Base-by-base conservation (phyloP, 2,113 vertebrate species). In the Epinephelus cyanopodus region DNA sequence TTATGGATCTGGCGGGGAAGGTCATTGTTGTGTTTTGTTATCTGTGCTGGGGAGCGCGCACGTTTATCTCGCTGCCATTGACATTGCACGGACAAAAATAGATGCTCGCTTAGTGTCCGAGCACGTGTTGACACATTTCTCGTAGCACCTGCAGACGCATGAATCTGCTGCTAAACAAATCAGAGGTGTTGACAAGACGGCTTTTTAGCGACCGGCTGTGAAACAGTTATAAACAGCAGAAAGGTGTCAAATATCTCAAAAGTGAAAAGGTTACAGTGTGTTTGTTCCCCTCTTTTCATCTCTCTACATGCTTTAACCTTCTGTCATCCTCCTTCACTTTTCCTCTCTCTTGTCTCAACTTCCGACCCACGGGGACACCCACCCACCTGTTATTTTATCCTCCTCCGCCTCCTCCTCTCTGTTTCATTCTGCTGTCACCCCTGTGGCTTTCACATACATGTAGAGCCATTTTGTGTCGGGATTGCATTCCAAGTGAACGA, bases 141-240 rank as follows among this genome's bases (percentile, higher is more conserved):
- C 14, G 23, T 71, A 23, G 42, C 88, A 87, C 87, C 90, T 83
- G 83, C 69, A 60, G 68, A 90, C 64, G 29, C 77, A 21, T 23
- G 73, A 53, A 74, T 90, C 80, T 39, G 90, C 80, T 76, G 78
- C 87, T 48, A 72, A 88, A 84, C 90, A 89, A 89, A 91, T 89
- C 85, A 70, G 66, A 80, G 73, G 84, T 86, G 90, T 70, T 88
- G 90, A 93, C 86, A 86, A 70, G 63, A 14, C 21, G 62, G 65
- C 83, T 70, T 92, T 67, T 80, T 82, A 70, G 90, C n/a, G 4
- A 39, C 64, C 90, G 82, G 91, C 89, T 87, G 89, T 83, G 70
- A 85, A 83, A 70, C 47, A 7, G 54, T 68, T 79, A 5, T 63
- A 74, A 86, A 67, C 66, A 71, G 69, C 23, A 74, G n/a, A 62